A percentile compares a stretch with the other conserved stretches of the same genome.
These are phyloP conservation scores for Mythimna albipuncta DNA, from an alignment of 2,888 invertebrate species.

Conservation along the genomic window DNA sequence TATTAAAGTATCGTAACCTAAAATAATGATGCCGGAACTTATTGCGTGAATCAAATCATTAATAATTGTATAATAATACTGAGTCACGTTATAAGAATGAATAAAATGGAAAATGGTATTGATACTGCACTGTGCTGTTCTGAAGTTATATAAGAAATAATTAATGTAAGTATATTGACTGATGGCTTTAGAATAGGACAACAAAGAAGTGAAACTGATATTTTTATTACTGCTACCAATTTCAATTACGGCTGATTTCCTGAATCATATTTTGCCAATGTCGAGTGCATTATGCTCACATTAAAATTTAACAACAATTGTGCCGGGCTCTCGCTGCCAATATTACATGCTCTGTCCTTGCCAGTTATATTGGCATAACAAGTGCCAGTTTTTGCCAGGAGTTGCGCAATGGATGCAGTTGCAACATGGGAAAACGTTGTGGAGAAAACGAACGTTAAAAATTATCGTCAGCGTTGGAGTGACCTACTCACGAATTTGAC, in stretches of 20 bases:
- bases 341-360: conserved; percentile 53
- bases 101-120: conserved; percentile 50
- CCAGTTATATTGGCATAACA: conserved; percentile 68
- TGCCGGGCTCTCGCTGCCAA: conserved; percentile 48
- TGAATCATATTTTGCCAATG: conserved; percentile 48
- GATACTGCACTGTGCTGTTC: conserved; percentile 43
- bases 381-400: conserved; percentile 78
- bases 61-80: conserved; percentile 75
- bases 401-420: conserved; percentile 82
- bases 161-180: conserved; percentile 53
- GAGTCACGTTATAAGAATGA: conserved; percentile 74
- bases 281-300: conserved; percentile 47
- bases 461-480: conserved; percentile 60
- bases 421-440: conserved; percentile 78
- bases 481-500: conserved; percentile 74
- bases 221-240: conserved; percentile 41
- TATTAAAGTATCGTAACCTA: conserved; percentile 66
- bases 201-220: conserved; percentile 48
- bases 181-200: conserved; percentile 12
- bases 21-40: conserved; percentile 78
- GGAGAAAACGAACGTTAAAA: conserved; percentile 64
- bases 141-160: conserved; percentile 60
- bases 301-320: conserved; percentile 46
- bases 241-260: conserved; percentile 47
- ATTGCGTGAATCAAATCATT: conserved; percentile 78